Percentiles rank a stretch among this genome's conserved stretches.
Conservation (phyloP, 1,140 invertebrate genomes). For the Drosophila ironensis region DNA sequence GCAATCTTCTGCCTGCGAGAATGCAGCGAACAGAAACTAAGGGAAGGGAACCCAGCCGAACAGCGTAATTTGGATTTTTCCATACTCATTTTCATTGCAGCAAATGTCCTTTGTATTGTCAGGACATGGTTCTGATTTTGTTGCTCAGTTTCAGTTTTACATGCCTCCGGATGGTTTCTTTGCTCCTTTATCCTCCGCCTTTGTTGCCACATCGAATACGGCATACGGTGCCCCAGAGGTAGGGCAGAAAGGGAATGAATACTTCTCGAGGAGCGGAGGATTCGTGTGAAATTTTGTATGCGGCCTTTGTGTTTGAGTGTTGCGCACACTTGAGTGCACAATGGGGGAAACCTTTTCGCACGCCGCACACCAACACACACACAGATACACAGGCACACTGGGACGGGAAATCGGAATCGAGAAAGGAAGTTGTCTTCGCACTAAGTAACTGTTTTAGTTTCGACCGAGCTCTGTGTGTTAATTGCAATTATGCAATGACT, state of each 20-base stretch:
- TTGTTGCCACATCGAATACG: constrained; percentile 41
- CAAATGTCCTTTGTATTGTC: constrained; percentile 48
- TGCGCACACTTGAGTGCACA: constrained; percentile 53
- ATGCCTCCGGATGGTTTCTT: constrained; percentile 22
- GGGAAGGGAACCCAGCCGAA: background rate
- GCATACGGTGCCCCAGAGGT: constrained; percentile 22
- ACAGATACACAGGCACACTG: background rate
- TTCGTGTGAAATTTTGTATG: constrained; percentile 53
- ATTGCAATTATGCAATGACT: constrained; percentile 76
- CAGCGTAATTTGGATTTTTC: constrained; percentile 17
- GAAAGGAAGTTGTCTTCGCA: constrained; percentile 55
- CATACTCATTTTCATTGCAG: constrained; percentile 39
- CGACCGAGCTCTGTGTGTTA: constrained; percentile 57
- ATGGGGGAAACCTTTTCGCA: constrained; percentile 50
- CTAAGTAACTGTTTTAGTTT: constrained; percentile 67
- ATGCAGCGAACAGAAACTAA: background rate
- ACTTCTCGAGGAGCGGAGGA: constrained; percentile 31
- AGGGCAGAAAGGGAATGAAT: background rate
- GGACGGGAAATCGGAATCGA: constrained; percentile 10
- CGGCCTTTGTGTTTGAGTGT: constrained; percentile 31
- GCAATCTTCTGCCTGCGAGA: background rate
- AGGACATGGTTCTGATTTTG: constrained; percentile 47
- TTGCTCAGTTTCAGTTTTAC: constrained; percentile 46
- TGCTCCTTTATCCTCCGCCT: constrained; percentile 5
- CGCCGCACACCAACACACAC: constrained; percentile 24